Base-by-base conservation (phyloP, 2,888 invertebrate genomes). In the Chrysolina haemoptera region DNA sequence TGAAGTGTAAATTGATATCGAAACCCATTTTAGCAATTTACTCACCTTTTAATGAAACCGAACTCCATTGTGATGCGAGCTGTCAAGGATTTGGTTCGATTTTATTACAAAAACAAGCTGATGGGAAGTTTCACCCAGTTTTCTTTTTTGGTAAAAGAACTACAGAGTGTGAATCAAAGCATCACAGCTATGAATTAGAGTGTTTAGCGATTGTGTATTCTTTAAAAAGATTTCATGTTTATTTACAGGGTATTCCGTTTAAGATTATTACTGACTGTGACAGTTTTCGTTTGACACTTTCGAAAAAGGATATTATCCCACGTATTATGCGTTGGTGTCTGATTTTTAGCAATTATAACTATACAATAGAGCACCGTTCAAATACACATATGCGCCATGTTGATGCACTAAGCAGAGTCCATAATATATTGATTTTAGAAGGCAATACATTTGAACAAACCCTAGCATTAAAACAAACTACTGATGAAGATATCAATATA, bases 81-180 rank as follows among this genome's bases (percentile, higher is more conserved):
- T 41, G 76, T 0, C 2, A 14, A 3, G 83, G 83, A 1, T 84
- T 74, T 69, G 83, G 82, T 20, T 77, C 82, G n/a, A 75, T 83
- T 20, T 70, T 79, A 41, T n/a, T 76, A 10, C 79, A 79, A 62
- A 75, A 72, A 64, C 74, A 78, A 40, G 12, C 20, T 14, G n/a
- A n/a, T n/a, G n/a, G n/a, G 76, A 77, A 74, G 64, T 68, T 12
- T 78, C 78, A 67, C 79, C 83, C 6, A 81, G 81, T 86, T 0
- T 84, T 84, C 63, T 85, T 83, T 71, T 85, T 84, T 79, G 84
- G 83, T 9, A 83, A 84, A 62, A 70, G 82, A 48, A 82, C 81
- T 3, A 80, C 81, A 8, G 74, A 70, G 0, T 41, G 69, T 0
- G 84, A 84, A 53, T 53, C 80, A 9, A 78, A 79, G 64, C 83